Evolutionary conservation across 2,113 vertebrate species (phyloP).

Genomic region (Pomatorhinus ruficollis): DNA sequence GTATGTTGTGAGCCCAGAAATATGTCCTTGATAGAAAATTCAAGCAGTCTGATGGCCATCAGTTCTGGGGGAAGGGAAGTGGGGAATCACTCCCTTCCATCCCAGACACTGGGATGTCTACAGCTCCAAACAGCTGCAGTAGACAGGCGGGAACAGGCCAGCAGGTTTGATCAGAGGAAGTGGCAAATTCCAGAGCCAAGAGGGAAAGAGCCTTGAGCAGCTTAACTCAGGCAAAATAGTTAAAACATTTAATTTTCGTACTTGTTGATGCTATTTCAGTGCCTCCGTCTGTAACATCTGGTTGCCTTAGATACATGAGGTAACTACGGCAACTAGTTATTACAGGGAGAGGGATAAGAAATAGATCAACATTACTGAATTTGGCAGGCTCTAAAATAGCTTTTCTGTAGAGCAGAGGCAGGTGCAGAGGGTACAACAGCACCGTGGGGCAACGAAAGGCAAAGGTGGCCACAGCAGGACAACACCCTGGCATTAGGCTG

Average conservation of each 20-base stretch:
- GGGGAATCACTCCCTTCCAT: neutral
- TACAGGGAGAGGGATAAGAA: slow-evolving; percentile 14
- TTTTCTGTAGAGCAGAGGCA: neutral
- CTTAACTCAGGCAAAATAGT: neutral
- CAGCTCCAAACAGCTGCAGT: rapidly evolving
- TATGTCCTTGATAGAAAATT: neutral
- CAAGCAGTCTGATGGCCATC: neutral
- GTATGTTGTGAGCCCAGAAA: neutral
- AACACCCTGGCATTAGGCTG: neutral
- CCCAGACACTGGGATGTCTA: neutral
- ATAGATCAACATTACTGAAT: slow-evolving; percentile 24
- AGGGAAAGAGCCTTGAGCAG: neutral
- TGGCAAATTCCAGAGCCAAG: neutral
- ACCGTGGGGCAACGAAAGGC: rapidly evolving
- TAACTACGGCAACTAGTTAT: slow-evolving; percentile 65
- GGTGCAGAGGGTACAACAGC: neutral
- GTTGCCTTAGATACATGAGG: slow-evolving; percentile 66
- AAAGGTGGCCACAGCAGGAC: neutral
- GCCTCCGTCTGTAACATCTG: slow-evolving; percentile 38
- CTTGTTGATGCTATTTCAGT: slow-evolving; percentile 55
- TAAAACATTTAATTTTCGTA: slow-evolving; percentile 11
- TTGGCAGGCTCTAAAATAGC: slow-evolving; percentile 19
- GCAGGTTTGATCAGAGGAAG: neutral
- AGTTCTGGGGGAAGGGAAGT: neutral
- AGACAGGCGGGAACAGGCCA: neutral